Evolutionary conservation across 23 tunicate genomes (phyloP).

Genomic region (Trididemnum clinides): DNA sequence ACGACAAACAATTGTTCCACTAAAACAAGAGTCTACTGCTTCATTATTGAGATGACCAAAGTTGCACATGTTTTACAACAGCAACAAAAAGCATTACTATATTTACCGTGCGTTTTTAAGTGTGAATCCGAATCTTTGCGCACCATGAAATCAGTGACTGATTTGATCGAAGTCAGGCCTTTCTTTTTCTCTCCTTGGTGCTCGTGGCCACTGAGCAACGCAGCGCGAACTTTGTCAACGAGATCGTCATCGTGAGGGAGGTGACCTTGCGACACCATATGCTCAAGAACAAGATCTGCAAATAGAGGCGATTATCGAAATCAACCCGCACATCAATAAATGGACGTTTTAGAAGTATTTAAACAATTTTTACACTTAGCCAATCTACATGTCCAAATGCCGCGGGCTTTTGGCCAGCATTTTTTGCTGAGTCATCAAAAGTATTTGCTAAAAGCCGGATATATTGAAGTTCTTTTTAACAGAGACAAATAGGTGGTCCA

Average conservation of each 20-base stretch:
- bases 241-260: conserved; percentile 85
- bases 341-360: neutral
- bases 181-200: conserved; percentile 91
- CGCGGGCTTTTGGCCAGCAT: too few species aligned
- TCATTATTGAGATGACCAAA: too few species aligned
- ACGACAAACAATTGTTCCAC: too few species aligned
- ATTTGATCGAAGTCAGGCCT: conserved; percentile 67
- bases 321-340: neutral
- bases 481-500: too few species aligned
- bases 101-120: conserved; percentile 10
- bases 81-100: neutral
- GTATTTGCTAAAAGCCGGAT: too few species aligned
- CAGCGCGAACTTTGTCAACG: conserved; percentile 51
- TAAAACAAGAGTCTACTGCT: too few species aligned
- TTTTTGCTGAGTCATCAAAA: too few species aligned
- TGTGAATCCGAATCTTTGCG: conserved; percentile 47
- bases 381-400: neutral
- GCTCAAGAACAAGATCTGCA: conserved; percentile 79
- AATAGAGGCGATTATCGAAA: too few species aligned
- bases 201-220: conserved; percentile 84
- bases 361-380: neutral
- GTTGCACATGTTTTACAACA: too few species aligned
- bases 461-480: too few species aligned
- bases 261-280: conserved; percentile 72
- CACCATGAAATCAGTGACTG: conserved; percentile 62